Base-by-base conservation (phyloP, 1,140 invertebrate species). In the Glossosoma conforme region DNA sequence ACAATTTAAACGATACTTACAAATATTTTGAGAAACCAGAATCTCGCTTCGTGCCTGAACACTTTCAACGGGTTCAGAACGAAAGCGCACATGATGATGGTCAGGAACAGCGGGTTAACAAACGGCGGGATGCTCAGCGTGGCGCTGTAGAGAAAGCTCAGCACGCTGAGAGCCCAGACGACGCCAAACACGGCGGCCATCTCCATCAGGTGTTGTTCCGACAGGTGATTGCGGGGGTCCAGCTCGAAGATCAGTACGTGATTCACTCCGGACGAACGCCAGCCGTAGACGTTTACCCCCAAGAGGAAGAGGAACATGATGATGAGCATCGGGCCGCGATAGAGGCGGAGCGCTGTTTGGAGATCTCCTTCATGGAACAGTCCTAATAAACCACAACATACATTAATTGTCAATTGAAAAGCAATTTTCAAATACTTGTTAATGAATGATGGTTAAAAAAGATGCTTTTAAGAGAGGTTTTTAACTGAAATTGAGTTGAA, bases 171-270 rank as follows among this genome's bases (percentile, higher is more conserved):
- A 0, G 90, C 87, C 96, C 96, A 99, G 0, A 98, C 79, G 2
- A 98, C 93, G 13, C 93, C 93, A 56, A 98, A 88, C 52, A 97
- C 90, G 0, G 93, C 85, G 0, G 95, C 91, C 56, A 98, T 69
- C 74, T 99, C 96, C 82, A 99, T 93, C 2, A 99, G 74, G 72
- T 98, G 90, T 63, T 98, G 95, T 64, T 98, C 94, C 0, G 94
- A 89, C 0, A 92, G 73, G 77, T 99, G 96, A 73, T 98, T 95
- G 44, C 97, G 76, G 0, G 97, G 97, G 74, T 99, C 95, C 37
- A 99, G 75, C 69, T 99, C 97, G 68, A 99, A 99, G 59, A 99
- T 99, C 0, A 99, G 79, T 0, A 99, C 97, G 69, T 99, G 97
- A 77, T 99, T 99, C 3, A 99, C 96, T 9, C 97, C 96, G 0